A percentile compares a stretch with the other conserved stretches of the same genome.
phyloP scores from a whole-genome alignment of 2,888 invertebrate genomes.

The Catocala sponsa region DNA sequence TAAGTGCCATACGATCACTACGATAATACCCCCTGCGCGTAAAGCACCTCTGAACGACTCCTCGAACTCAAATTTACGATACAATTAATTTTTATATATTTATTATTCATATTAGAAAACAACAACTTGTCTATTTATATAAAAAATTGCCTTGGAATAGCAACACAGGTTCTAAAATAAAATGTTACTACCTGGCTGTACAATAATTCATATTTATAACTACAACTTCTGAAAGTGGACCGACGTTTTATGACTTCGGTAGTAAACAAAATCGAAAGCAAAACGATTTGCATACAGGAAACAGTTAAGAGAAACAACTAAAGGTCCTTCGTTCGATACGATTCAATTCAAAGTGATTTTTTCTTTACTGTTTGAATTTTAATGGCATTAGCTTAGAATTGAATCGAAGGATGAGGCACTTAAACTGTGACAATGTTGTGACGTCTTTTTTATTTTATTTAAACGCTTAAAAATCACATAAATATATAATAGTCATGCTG shows the following conservation, averaged over 20 bases:
- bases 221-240: constrained; percentile 13
- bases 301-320: constrained; percentile 52
- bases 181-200: constrained; percentile 2
- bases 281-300: constrained; percentile 77
- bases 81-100: constrained; percentile 9
- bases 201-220: constrained; percentile 34
- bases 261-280: constrained; percentile 67
- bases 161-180: no score
- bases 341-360: constrained; percentile 58
- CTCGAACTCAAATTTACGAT: constrained; percentile 12
- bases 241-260: constrained; percentile 67
- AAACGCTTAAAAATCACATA: neutral
- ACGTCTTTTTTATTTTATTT: neutral
- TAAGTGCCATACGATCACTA: constrained; percentile 3
- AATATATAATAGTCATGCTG: no score
- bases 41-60: constrained; percentile 6
- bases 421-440: constrained; percentile 20
- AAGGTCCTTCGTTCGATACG: constrained; percentile 46
- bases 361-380: constrained; percentile 49
- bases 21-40: constrained; percentile 1
- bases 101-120: constrained; percentile 5
- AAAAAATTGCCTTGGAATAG: neutral
- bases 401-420: constrained; percentile 50
- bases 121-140: constrained; percentile 1
- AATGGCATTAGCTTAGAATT: constrained; percentile 59